These are phyloP conservation scores for Helicoverpa assulta DNA, from an alignment of 2,888 invertebrate genomes.

Conservation along the genomic window DNA sequence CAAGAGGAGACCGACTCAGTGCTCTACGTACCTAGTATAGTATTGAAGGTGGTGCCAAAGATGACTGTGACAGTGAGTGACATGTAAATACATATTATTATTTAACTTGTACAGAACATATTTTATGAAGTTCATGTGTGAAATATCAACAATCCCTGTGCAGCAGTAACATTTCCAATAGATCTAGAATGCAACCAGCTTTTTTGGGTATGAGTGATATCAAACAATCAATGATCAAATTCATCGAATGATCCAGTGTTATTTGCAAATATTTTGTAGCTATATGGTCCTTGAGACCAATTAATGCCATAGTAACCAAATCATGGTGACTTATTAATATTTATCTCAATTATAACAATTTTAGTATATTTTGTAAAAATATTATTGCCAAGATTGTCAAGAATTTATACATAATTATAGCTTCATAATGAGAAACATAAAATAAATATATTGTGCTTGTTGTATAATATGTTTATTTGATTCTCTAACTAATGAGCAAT, in stretches of 20 bases:
- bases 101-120: slow-evolving; percentile 42
- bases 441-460: background rate
- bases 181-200: slow-evolving; percentile 7
- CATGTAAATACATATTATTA: slow-evolving; percentile 20
- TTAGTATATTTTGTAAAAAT: slow-evolving; percentile 5
- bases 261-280: background rate
- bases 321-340: background rate
- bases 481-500: background rate
- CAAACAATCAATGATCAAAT: slow-evolving; percentile 6
- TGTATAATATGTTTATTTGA: background rate
- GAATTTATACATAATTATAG: slow-evolving; percentile 11
- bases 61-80: slow-evolving; percentile 62
- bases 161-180: slow-evolving; percentile 28
- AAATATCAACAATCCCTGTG: slow-evolving; percentile 12
- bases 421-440: background rate
- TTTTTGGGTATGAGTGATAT: background rate
- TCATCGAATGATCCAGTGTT: too few relatives aligned
- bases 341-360: slow-evolving; percentile 1
- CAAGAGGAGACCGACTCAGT: slow-evolving; percentile 68
- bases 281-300: slow-evolving; percentile 29
- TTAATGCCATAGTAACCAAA: slow-evolving; percentile 3
- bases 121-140: slow-evolving; percentile 1
- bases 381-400: background rate
- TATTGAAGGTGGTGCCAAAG: slow-evolving; percentile 80
- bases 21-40: slow-evolving; percentile 72